phyloP scores from a whole-genome alignment of 2,113 vertebrate genomes.

The Stegastes partitus region DNA sequence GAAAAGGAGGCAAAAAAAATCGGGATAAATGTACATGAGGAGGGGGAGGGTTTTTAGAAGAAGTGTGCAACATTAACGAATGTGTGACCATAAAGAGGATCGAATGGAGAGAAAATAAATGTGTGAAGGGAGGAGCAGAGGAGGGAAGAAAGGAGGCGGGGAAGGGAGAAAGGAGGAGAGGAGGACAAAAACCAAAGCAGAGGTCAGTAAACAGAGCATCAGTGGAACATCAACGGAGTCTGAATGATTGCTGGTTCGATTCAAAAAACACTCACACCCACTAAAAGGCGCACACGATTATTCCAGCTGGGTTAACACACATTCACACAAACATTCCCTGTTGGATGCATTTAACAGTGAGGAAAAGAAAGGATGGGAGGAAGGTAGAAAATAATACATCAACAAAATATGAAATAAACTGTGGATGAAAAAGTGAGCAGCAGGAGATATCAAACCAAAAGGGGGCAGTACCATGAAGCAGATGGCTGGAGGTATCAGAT shows the following conservation, averaged over 20 bases:
- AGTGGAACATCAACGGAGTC: constrained; percentile 82
- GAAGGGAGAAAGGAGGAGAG: constrained; percentile 64
- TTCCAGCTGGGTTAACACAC: constrained; percentile 14
- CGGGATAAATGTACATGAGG: constrained; percentile 14
- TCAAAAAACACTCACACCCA: constrained; percentile 40
- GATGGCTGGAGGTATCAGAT: constrained; percentile 7
- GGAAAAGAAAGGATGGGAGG: constrained; percentile 35
- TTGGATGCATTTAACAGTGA: constrained; percentile 58
- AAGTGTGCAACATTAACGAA: constrained; percentile 25
- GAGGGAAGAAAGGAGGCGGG: constrained; percentile 53
- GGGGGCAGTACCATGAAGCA: constrained; percentile 29
- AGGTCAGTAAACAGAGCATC: constrained; percentile 85
- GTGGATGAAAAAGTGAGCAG: constrained; percentile 43
- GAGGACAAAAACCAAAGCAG: constrained; percentile 83
- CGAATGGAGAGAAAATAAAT: constrained; percentile 53
- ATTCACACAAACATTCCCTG: constrained; percentile 40
- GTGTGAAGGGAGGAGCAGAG: constrained; percentile 49
- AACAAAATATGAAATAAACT: constrained; percentile 17
- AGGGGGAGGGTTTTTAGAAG: not conserved
- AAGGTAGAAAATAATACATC: constrained; percentile 71
- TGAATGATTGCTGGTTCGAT: constrained; percentile 72
- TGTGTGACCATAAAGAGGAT: constrained; percentile 4
- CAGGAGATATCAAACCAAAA: constrained; percentile 36
- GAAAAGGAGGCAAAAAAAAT: constrained; percentile 19
- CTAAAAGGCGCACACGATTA: constrained; percentile 14